Evolutionary conservation across 2,113 vertebrate species (phyloP).

Genomic region (Callipepla californica): DNA sequence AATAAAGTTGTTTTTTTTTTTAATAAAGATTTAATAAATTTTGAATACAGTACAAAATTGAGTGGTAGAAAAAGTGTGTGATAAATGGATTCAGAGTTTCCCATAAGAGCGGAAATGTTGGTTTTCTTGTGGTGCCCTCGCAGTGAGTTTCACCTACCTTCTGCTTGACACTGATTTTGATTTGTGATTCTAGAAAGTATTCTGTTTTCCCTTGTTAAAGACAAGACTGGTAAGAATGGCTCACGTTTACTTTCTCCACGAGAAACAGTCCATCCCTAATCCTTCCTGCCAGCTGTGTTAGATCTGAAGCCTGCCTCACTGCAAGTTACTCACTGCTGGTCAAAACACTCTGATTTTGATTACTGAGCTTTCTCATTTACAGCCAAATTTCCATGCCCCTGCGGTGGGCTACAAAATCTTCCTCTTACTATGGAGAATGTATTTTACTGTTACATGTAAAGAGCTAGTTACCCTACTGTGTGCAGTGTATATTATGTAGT

Average conservation of each 20-base stretch:
- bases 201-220: background rate
- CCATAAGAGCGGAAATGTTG: background rate
- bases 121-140: background rate
- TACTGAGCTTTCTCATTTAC: slow-evolving; percentile 8
- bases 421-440: background rate
- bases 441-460: background rate
- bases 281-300: background rate
- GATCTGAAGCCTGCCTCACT: background rate
- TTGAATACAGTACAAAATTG: background rate
- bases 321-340: background rate
- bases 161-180: background rate
- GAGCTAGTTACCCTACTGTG: background rate
- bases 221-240: background rate
- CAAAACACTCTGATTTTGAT: slow-evolving; percentile 30
- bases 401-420: background rate
- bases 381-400: background rate
- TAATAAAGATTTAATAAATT: background rate
- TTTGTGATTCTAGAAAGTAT: background rate
- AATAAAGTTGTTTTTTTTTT: background rate
- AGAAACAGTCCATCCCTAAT: background rate
- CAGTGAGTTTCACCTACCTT: background rate
- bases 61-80: background rate
- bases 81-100: background rate
- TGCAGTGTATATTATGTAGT: background rate
- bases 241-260: background rate